Evolutionary conservation across 2,888 invertebrate genomes (phyloP).

Genomic region (Thymelicus sylvestris): DNA sequence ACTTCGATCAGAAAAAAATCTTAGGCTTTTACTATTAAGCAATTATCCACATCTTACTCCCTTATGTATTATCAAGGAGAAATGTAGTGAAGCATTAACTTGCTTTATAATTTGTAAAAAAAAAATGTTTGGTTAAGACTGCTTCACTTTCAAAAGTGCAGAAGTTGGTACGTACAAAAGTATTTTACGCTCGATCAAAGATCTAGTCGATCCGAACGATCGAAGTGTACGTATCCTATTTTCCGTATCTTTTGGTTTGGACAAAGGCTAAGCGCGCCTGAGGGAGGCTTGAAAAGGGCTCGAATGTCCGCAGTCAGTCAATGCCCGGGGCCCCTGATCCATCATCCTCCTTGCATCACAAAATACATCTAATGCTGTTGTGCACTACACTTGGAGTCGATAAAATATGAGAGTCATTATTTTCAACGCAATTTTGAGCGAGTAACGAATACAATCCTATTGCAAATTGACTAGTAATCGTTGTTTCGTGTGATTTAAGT

Average conservation of each 20-base stretch:
- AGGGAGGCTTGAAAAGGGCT: not conserved
- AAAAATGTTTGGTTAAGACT: not conserved
- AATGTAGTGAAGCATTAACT: no score
- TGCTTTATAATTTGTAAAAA: not conserved
- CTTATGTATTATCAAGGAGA: no score
- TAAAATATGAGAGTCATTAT: constrained; percentile 14
- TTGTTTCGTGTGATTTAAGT: no score
- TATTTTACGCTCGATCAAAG: not conserved
- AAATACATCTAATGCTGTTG: constrained; percentile 39
- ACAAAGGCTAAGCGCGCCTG: constrained; percentile 6
- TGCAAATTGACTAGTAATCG: not conserved
- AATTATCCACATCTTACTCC: no score
- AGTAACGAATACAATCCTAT: not conserved
- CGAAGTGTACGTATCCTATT: constrained; percentile 13
- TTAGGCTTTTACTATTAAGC: no score
- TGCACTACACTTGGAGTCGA: constrained; percentile 23
- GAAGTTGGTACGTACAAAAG: not conserved
- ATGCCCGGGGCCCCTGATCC: constrained; percentile 46
- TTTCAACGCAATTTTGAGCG: not conserved
- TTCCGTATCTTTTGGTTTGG: constrained; percentile 4
- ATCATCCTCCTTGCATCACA: constrained; percentile 46
- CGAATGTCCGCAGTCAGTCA: constrained; percentile 6
- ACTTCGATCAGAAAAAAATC: no score
- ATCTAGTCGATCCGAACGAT: constrained; percentile 1
- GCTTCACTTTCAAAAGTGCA: not conserved